Evolutionary conservation across 2,113 vertebrate species (phyloP).

Genomic region (Chlorodrepanis virens): DNA sequence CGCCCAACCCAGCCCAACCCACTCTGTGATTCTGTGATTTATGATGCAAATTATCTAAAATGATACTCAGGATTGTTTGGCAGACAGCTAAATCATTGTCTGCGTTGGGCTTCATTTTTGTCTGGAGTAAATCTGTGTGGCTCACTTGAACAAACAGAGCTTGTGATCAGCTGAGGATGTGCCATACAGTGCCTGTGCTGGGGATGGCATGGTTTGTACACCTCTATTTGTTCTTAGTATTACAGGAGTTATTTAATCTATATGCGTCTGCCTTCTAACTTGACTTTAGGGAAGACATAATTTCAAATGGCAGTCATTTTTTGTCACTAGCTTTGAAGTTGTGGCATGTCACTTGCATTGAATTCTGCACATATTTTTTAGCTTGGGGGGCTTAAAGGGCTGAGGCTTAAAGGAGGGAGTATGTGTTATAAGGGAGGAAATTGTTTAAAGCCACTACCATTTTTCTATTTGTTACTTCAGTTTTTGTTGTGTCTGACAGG

Average conservation of each 20-base stretch:
- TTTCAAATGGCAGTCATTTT: background rate
- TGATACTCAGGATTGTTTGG: background rate
- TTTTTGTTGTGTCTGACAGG: background rate
- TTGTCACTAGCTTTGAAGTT: background rate
- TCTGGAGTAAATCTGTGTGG: background rate
- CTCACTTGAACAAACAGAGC: background rate
- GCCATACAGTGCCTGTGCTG: background rate
- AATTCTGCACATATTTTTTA: background rate
- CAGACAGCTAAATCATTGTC: background rate
- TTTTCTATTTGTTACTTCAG: background rate
- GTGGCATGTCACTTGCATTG: background rate
- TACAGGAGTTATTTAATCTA: background rate
- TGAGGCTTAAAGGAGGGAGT: background rate
- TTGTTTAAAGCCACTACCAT: background rate
- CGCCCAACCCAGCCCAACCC: background rate
- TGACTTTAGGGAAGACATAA: background rate
- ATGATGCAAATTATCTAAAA: background rate
- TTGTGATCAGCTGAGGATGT: background rate
- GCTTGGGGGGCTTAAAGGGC: background rate
- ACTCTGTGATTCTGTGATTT: background rate
- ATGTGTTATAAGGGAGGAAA: background rate
- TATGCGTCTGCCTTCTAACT: background rate
- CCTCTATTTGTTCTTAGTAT: background rate
- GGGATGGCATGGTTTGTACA: background rate
- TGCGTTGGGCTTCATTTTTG: background rate